These are phyloP conservation scores for Girardia tigrina DNA, from an alignment of 2,888 invertebrate genomes.

Conservation along the genomic window DNA sequence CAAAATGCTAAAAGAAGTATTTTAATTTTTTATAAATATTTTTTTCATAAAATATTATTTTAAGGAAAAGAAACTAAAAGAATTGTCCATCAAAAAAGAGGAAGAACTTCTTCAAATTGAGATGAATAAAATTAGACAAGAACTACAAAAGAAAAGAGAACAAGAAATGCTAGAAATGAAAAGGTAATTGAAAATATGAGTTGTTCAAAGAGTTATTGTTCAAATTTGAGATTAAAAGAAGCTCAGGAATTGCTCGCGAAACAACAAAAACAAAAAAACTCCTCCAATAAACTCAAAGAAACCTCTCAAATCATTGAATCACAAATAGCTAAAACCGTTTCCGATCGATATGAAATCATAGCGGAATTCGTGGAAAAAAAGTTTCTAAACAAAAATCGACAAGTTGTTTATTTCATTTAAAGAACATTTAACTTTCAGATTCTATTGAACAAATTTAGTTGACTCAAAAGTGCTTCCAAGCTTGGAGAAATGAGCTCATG, in stretches of 20 bases:
- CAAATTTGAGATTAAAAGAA: constrained; percentile 8
- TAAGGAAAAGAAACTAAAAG: neutral
- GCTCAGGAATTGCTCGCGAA: neutral
- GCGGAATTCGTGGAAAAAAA: neutral
- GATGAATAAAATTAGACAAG: neutral
- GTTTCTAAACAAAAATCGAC: neutral
- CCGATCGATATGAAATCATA: neutral
- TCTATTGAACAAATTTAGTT: neutral
- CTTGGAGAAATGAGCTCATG: neutral
- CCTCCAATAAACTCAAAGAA: neutral
- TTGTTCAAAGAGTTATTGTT: too few species aligned
- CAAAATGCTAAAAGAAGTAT: constrained; percentile 3
- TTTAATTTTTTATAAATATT: neutral
- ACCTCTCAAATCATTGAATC: neutral
- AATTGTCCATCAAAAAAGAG: constrained; percentile 3
- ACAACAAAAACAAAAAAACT: neutral
- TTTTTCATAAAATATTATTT: neutral
- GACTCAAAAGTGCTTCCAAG: neutral
- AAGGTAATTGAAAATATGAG: neutral
- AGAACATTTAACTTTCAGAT: too few species aligned
- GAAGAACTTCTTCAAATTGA: constrained; percentile 16
- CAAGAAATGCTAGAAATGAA: neutral
- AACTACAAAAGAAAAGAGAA: constrained; percentile 7
- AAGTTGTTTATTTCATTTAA: neutral
- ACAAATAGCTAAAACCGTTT: neutral